These are phyloP conservation scores for Aegithalos caudatus DNA, from an alignment of 2,113 vertebrate genomes.

Conservation along the genomic window DNA sequence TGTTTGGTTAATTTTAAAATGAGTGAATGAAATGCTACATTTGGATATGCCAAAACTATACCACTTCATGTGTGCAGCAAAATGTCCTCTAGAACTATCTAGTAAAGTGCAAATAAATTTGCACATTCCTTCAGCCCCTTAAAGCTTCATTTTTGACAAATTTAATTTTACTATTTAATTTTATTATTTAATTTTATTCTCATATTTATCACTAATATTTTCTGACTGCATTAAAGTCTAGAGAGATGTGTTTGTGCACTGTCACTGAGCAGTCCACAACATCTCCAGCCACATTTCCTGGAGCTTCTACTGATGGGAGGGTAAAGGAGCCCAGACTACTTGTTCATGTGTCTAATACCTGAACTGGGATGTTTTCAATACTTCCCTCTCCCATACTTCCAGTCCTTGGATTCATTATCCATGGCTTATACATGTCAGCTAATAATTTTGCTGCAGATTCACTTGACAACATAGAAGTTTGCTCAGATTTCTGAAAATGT, in stretches of 20 bases:
- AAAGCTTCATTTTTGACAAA: background rate
- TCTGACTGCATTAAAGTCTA: background rate
- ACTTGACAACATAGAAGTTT: background rate
- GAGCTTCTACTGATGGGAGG: background rate
- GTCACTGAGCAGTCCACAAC: background rate
- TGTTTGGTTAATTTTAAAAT: background rate
- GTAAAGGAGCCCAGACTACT: background rate
- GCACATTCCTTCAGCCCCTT: background rate
- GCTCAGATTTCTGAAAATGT: background rate
- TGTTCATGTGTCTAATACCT: accelerated
- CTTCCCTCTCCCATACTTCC: background rate
- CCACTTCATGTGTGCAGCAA: background rate
- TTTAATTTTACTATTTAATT: no score
- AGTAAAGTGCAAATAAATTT: background rate
- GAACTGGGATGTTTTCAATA: background rate
- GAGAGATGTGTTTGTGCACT: background rate
- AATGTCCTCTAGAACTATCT: background rate
- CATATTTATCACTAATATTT: background rate
- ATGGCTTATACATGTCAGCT: background rate
- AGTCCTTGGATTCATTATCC: accelerated
- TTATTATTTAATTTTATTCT: background rate
- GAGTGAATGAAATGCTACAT: background rate
- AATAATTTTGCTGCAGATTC: background rate
- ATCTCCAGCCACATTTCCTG: background rate
- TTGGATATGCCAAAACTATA: background rate